Conservation (phyloP, 92 coral and sea anemone species). For the Parazoanthus darwini region DNA sequence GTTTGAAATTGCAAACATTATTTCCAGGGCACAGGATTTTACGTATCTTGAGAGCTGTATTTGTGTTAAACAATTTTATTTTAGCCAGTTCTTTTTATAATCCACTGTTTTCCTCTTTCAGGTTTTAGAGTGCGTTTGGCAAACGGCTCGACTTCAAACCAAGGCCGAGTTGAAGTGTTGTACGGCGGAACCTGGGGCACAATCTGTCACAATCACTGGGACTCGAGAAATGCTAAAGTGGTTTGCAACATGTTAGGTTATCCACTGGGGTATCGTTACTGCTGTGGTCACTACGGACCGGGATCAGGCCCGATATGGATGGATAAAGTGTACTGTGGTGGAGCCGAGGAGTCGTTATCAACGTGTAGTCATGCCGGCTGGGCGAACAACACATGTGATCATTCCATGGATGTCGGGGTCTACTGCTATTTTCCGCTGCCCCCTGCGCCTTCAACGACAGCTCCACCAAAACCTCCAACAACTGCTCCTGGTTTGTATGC, state of each 20-base stretch:
- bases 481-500: not conserved
- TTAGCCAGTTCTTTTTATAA: not conserved
- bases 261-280: conserved; percentile 36
- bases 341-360: conserved; percentile 22
- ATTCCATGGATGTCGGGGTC: conserved; percentile 31
- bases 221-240: conserved; percentile 28
- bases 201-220: conserved; percentile 40
- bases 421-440: conserved; percentile 36
- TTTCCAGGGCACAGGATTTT: no score
- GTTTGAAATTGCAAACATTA: no score
- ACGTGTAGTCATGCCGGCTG: conserved; percentile 31
- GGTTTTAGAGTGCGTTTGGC: conserved; percentile 32
- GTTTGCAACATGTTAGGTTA: conserved; percentile 38
- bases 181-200: conserved; percentile 44
- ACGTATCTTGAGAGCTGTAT: not conserved
- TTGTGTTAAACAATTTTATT: not conserved
- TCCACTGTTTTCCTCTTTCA: not conserved
- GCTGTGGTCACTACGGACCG: conserved; percentile 25
- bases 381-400: conserved; percentile 28
- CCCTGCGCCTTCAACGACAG: not conserved
- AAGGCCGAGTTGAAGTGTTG: conserved; percentile 38
- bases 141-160: conserved; percentile 28
- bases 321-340: conserved; percentile 33
- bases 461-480: not conserved
- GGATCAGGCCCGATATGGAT: conserved; percentile 37